These are phyloP conservation scores for Atta texana DNA, from an alignment of 1,140 invertebrate genomes.

Conservation along the genomic window DNA sequence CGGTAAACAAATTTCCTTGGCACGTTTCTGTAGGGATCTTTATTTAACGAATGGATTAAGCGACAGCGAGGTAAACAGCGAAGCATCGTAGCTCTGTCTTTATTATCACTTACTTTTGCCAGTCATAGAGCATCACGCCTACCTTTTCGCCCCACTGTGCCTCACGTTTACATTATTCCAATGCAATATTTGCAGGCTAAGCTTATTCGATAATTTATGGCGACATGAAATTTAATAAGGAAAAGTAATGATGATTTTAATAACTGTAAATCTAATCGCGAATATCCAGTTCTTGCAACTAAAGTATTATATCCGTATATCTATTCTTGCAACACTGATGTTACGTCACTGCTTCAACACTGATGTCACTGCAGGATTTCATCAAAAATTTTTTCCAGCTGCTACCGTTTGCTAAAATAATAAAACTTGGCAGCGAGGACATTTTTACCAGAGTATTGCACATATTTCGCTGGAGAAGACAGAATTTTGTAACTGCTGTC, in stretches of 20 bases:
- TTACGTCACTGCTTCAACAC: not conserved
- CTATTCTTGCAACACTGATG: not conserved
- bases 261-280: not conserved
- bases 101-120: constrained; percentile 51
- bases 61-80: constrained; percentile 48
- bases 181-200: constrained; percentile 3
- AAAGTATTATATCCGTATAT: constrained; percentile 22
- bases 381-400: constrained; percentile 38
- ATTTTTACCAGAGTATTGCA: constrained; percentile 55
- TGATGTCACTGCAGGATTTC: constrained; percentile 4
- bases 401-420: constrained; percentile 39
- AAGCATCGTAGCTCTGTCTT: constrained; percentile 34
- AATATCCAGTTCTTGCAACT: not conserved
- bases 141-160: constrained; percentile 29
- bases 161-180: constrained; percentile 19
- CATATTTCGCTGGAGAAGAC: constrained; percentile 50
- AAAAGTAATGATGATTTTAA: not conserved
- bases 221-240: not conserved
- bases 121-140: constrained; percentile 1
- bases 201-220: not conserved
- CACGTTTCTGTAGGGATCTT: constrained; percentile 47
- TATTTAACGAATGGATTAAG: constrained; percentile 74
- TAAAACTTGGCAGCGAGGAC: constrained; percentile 45
- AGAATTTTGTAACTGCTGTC: constrained; percentile 61
- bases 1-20: constrained; percentile 47